Conservation (phyloP, 2,888 invertebrate species). For the Lasioglossum figueresi region DNA sequence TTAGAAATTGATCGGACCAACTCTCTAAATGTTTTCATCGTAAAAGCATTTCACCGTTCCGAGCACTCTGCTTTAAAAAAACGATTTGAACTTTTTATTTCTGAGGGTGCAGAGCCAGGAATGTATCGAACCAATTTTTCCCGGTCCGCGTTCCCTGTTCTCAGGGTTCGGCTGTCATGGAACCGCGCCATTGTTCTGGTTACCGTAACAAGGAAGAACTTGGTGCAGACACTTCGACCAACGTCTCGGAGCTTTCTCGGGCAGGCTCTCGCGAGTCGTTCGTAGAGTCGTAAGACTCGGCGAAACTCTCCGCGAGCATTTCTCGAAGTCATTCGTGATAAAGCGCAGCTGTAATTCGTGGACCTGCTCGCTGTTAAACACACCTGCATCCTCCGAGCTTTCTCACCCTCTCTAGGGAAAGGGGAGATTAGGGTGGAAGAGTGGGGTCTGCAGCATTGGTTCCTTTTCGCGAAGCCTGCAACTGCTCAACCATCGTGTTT, state of each 20-base stretch:
- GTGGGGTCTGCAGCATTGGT: not conserved
- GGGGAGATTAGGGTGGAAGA: not conserved
- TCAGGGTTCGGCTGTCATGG: not conserved
- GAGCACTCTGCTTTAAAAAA: not conserved
- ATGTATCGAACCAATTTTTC: not conserved
- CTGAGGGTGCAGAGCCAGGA: not conserved
- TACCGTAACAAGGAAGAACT: not conserved
- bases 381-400: constrained; percentile 21
- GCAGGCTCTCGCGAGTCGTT: not conserved
- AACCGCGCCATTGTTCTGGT: not conserved
- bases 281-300: constrained; percentile 6
- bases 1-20: not conserved
- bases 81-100: not conserved
- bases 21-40: not conserved
- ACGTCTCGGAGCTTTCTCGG: not conserved
- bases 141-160: not conserved
- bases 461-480: not conserved
- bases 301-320: constrained; percentile 12
- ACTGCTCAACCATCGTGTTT: not conserved
- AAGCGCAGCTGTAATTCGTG: constrained; percentile 8
- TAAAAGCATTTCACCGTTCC: not conserved
- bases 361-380: constrained; percentile 9
- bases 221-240: not conserved
- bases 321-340: constrained; percentile 23
- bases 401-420: too few relatives aligned